Evolutionary conservation across 2,888 invertebrate genomes (phyloP), one percentile per base, ranked within the genome.

Genomic region (Yponomeuta cagnagella): DNA sequence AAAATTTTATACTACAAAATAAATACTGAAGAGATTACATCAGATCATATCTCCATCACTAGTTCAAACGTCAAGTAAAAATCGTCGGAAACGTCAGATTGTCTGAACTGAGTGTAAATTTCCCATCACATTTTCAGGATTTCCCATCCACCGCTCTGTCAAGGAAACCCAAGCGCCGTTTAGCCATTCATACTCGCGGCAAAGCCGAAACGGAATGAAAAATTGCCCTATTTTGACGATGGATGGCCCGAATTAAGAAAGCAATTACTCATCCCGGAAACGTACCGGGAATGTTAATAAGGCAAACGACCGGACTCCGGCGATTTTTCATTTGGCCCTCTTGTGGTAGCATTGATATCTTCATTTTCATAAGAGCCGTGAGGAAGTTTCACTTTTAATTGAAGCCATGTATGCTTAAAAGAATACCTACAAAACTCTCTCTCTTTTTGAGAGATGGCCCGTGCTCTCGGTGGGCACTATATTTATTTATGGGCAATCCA

Each of bases 201-300:
- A 58, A 81, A 79, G 75, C 75, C 77, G 82, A 81, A 85, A 78
- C 77, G 76, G 81, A 88, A 90, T 90, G 90, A 92, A 91, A 91
- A 90, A 91, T 91, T 83, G 84, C 89, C 85, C 87, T 86, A 89
- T 90, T 91, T 91, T 87, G 86, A 89, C 88, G 89, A 93, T 92
- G 89, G 89, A 93, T 93, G 93, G 87, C 88, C 86, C 82, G 86
- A 92, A 92, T 93, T 93, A 93, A 92, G 92, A 88, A 88, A 89
- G 91, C 90, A 92, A 92, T 93, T 90, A 90, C 91, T 93, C 93
- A 92, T 92, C 90, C 86, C 82, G 82, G 84, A 83, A 86, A 82
- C 85, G 81, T 87, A 90, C 83, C 84, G 89, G 89, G 90, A 89
- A 92, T 92, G 88, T 86, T 91, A 92, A 92, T 92, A 89, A 88